Percentiles rank a stretch among this genome's conserved stretches.
These are phyloP conservation scores for Calameuta filiformis DNA, from an alignment of 2,888 invertebrate species.

Conservation along the genomic window DNA sequence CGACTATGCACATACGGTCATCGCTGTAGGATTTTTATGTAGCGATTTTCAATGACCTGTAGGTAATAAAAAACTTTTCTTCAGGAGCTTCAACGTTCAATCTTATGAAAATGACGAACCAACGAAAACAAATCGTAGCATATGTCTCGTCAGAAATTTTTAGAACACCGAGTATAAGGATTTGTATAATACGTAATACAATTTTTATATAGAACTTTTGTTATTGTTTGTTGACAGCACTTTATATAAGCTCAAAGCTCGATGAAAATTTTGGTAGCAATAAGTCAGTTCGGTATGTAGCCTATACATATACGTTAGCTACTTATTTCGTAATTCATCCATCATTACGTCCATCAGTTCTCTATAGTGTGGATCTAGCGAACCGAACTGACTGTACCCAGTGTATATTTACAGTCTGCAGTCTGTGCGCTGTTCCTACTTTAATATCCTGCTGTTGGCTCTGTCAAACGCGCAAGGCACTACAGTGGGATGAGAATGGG, in stretches of 20 bases:
- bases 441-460: slow-evolving; percentile 61
- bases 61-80: background rate
- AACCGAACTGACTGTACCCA: slow-evolving; percentile 32
- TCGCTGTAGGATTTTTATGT: background rate
- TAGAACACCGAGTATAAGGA: background rate
- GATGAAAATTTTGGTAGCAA: too few species aligned
- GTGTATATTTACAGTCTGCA: slow-evolving; percentile 60
- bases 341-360: background rate
- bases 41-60: background rate
- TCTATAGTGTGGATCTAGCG: slow-evolving; percentile 25
- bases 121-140: background rate
- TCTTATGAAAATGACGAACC: background rate
- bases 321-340: background rate
- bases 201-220: background rate
- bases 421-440: slow-evolving; percentile 52
- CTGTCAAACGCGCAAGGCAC: slow-evolving; percentile 48
- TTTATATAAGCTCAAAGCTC: background rate
- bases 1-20: background rate
- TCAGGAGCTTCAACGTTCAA: background rate
- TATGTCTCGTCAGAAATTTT: background rate
- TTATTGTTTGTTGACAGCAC: background rate
- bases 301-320: background rate
- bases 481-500: slow-evolving; percentile 4
- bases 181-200: background rate
- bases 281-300: background rate